Conservation (phyloP, 2,797 vertebrate genomes). For the Orientallactaga sibirica region DNA sequence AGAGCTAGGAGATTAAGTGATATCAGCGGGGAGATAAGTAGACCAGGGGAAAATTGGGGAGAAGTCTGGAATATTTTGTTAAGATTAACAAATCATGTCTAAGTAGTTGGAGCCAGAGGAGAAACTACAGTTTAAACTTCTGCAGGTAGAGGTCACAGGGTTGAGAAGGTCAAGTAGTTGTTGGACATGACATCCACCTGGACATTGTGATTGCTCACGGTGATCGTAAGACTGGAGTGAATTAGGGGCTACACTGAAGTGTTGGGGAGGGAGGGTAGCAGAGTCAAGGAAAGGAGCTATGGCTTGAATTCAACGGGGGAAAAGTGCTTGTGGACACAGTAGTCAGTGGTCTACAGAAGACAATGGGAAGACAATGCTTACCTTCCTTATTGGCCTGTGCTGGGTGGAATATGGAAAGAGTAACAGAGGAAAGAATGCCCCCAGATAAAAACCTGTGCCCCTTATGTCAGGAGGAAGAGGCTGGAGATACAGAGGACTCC, state of each 20-base stretch:
- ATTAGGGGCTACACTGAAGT: neutral
- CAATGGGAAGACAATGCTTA: neutral
- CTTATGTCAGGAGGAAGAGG: constrained; percentile 13
- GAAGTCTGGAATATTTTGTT: neutral
- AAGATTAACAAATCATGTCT: constrained; percentile 2
- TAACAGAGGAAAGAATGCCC: neutral
- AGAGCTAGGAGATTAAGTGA: constrained; percentile 35
- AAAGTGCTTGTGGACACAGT: neutral
- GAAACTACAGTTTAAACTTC: neutral
- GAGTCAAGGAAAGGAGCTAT: neutral
- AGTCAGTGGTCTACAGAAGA: neutral
- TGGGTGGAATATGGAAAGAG: neutral
- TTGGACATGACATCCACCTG: neutral
- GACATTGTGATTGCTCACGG: neutral
- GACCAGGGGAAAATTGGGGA: constrained; percentile 24
- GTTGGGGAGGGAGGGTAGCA: neutral
- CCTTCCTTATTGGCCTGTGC: neutral
- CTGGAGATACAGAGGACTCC: neutral
- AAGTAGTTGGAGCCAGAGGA: neutral
- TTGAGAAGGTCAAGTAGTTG: constrained; percentile 40
- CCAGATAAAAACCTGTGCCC: neutral
- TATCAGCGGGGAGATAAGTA: neutral
- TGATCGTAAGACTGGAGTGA: neutral
- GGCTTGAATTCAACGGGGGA: neutral
- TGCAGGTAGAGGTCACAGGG: neutral